These are phyloP conservation scores for Microtus obscurus DNA, from an alignment of 2,797 vertebrate species.

Conservation along the genomic window DNA sequence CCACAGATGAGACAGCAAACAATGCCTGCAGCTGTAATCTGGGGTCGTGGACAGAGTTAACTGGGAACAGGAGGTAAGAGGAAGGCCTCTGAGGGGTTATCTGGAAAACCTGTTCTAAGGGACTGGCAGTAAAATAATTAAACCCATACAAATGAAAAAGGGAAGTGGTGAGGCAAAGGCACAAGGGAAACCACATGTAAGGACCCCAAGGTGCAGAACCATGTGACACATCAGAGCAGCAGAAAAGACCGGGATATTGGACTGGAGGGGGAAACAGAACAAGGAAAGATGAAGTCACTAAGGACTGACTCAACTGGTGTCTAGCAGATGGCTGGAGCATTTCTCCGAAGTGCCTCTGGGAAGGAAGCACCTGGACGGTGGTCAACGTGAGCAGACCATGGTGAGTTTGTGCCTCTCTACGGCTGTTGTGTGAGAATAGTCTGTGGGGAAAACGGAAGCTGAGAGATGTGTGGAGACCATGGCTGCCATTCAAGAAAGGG, in stretches of 20 bases:
- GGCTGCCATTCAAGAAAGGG: neutral
- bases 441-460: neutral
- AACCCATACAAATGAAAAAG: neutral
- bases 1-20: neutral
- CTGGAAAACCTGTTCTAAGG: neutral
- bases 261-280: neutral
- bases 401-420: neutral
- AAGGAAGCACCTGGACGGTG: neutral
- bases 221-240: neutral
- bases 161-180: neutral
- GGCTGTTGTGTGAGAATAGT: neutral
- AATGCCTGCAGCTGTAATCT: neutral
- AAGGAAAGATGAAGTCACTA: neutral
- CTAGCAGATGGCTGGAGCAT: neutral
- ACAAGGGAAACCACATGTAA: neutral
- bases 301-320: neutral
- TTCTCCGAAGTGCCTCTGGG: neutral
- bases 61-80: neutral
- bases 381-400: neutral
- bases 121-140: neutral
- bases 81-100: neutral
- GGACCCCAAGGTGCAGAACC: neutral
- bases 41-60: neutral
- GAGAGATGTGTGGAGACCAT: neutral
- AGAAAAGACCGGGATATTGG: neutral